Evolutionary conservation across 2,113 vertebrate species (phyloP), one percentile per base, ranked within the genome.

Genomic region (Amblyopsis rosae): DNA sequence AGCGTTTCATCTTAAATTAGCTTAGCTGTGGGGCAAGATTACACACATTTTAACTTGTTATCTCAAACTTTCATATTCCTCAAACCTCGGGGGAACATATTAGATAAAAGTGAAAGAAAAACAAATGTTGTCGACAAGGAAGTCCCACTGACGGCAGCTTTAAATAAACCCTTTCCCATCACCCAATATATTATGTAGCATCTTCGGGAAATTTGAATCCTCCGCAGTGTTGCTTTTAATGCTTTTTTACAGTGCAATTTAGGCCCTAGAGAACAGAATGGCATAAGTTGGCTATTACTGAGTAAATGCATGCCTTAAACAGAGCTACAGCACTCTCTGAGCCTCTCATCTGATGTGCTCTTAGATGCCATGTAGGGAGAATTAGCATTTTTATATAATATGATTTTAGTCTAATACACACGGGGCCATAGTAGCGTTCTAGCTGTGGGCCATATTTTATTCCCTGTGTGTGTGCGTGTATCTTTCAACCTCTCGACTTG

Each of bases 281-380:
- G 58, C 79, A 71, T 32, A 41, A 72, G 57, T 78, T 56, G 7
- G 9, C 50, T 69, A 63, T 72, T 72, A 46, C 64, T 35, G 67
- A 16, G 9, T 50, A 73, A 68, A 73, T 56, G 59, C 63, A 67
- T 78, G 79, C 62, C n/a, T 72, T 50, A 85, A 83, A 85, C 49
- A 62, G 63, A 58, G 62, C 59, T 53, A n/a, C 53, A 59, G 65
- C 62, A 75, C 71, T 79, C 64, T 5, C 70, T 50, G 9, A 63
- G 56, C 72, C 62, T 61, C 61, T 82, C 35, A 8, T 72, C 67
- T 70, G 59, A 61, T 64, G 57, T 66, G 3, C 70, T 59, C 81
- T 69, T 75, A 33, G 55, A 69, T 76, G 70, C 56, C 49, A 60
- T 41, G 58, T 59, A 55, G 58, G 75, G 55, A 19, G n/a, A 32